Evolutionary conservation across 2,797 vertebrate species (phyloP).

Genomic region (Rhodeus uyekii): DNA sequence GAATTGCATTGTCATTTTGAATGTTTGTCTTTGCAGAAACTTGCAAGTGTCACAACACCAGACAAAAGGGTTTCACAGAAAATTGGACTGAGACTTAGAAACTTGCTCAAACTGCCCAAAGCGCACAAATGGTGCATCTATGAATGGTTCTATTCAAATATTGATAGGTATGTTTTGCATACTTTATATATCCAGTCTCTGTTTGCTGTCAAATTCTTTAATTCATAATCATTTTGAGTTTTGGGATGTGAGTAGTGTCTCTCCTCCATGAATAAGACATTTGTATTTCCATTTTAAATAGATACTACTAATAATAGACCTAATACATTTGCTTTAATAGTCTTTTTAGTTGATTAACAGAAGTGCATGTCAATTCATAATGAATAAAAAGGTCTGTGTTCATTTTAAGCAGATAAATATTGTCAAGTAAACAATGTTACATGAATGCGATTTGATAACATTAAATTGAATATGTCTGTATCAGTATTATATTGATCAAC

Average conservation of each 20-base stretch:
- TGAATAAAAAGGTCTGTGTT: background rate
- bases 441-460: no score
- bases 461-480: no score
- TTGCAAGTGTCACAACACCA: slow-evolving; percentile 87
- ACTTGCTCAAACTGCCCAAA: slow-evolving; percentile 97
- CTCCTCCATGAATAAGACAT: background rate
- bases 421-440: background rate
- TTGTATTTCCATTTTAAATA: background rate
- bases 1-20: slow-evolving; percentile 5
- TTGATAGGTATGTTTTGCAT: slow-evolving; percentile 88
- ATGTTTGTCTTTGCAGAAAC: slow-evolving; percentile 80
- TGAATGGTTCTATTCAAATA: slow-evolving; percentile 99
- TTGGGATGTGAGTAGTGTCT: background rate
- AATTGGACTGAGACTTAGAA: slow-evolving; percentile 95
- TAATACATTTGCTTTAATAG: background rate
- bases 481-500: background rate
- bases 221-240: background rate
- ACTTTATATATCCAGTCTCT: background rate
- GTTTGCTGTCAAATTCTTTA: slow-evolving; percentile 4
- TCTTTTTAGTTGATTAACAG: background rate
- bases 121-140: slow-evolving; percentile 99
- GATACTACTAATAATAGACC: background rate
- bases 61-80: slow-evolving; percentile 96
- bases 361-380: background rate
- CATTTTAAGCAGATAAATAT: background rate